phyloP scores from a whole-genome alignment of 2,888 invertebrate species.

The Melitaea athalia region DNA sequence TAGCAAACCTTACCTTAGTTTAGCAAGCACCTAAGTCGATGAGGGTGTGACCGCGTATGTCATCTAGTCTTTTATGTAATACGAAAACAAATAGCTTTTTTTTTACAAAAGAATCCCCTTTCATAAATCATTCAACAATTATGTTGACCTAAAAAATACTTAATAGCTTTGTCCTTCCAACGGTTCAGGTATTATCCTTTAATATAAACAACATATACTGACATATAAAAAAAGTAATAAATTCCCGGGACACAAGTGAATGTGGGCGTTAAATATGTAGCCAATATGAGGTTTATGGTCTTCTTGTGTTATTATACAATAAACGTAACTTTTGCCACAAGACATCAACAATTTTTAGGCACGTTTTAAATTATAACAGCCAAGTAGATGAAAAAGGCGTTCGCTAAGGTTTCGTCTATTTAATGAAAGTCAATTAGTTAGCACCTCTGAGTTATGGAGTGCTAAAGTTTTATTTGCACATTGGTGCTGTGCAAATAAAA shows the following conservation, averaged over 20 bases:
- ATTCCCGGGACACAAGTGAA: constrained; percentile 9
- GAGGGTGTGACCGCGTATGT: no score
- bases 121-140: neutral
- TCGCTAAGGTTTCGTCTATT: no score
- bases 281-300: constrained; percentile 15
- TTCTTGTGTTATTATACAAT: no score
- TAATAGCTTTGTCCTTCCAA: neutral
- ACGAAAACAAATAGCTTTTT: neutral
- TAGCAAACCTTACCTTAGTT: no score
- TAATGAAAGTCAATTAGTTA: no score
- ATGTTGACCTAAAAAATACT: neutral
- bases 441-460: no score
- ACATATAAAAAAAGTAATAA: constrained; percentile 6
- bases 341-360: neutral
- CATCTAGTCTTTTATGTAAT: neutral
- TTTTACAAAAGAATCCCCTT: neutral
- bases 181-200: neutral
- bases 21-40: no score
- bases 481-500: no score
- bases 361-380: no score
- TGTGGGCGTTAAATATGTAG: constrained; percentile 15
- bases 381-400: no score
- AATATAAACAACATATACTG: constrained; percentile 8
- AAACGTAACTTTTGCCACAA: neutral
- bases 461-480: no score